Evolutionary conservation across 2,888 invertebrate species (phyloP).

Genomic region (Eupithecia pulchellata): DNA sequence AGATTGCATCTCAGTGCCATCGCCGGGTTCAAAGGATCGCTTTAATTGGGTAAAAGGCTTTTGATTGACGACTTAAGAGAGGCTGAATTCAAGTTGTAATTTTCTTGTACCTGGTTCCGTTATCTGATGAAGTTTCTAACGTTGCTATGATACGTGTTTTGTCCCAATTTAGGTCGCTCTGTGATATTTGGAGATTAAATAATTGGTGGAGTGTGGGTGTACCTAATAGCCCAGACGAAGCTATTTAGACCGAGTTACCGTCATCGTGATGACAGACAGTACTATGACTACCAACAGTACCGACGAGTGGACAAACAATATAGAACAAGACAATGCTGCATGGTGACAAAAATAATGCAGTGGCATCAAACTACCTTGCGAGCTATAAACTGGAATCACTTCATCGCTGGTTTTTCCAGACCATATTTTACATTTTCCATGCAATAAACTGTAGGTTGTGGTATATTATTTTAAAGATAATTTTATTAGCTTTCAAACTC

Average conservation of each 20-base stretch:
- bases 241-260: neutral
- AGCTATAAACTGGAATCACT: no score
- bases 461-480: no score
- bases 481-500: no score
- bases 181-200: slow-evolving; percentile 2
- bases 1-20: slow-evolving; percentile 30
- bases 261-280: neutral
- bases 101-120: neutral
- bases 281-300: neutral
- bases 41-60: slow-evolving; percentile 36
- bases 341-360: neutral
- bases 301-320: neutral
- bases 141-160: slow-evolving; percentile 8
- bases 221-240: neutral
- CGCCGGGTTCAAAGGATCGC: slow-evolving; percentile 14
- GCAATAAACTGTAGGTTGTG: no score
- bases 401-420: no score
- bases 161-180: slow-evolving; percentile 3
- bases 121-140: slow-evolving; percentile 7
- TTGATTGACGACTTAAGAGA: slow-evolving; percentile 20
- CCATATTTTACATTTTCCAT: no score
- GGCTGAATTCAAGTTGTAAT: slow-evolving; percentile 17
- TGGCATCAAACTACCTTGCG: neutral
- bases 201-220: slow-evolving; percentile 1
- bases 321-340: neutral